Conservation (phyloP, 2,888 invertebrate species). For the Leucoma salicis region DNA sequence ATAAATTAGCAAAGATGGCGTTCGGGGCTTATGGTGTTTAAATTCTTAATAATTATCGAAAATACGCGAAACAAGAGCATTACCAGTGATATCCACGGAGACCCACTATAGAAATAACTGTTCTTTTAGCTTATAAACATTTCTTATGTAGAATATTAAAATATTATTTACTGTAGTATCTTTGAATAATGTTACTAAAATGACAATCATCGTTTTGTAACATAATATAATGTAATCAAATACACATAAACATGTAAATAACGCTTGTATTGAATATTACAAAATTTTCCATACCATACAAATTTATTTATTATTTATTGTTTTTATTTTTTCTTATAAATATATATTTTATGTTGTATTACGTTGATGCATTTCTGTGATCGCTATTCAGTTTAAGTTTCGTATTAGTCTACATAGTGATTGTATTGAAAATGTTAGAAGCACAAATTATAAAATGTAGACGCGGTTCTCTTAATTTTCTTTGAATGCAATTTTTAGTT, state of each 20-base stretch:
- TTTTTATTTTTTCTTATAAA: slow-evolving; percentile 47
- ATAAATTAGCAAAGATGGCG: slow-evolving; percentile 49
- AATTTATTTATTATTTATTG: slow-evolving; percentile 32
- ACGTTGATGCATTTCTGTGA: slow-evolving; percentile 77
- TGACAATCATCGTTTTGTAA: slow-evolving; percentile 75
- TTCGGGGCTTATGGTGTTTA: slow-evolving; percentile 27
- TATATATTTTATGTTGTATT: slow-evolving; percentile 47
- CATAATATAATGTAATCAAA: slow-evolving; percentile 45
- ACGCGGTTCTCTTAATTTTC: slow-evolving; percentile 12
- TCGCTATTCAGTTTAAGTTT: slow-evolving; percentile 62
- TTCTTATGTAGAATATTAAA: slow-evolving; percentile 14
- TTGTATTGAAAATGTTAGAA: slow-evolving; percentile 39
- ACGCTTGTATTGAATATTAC: slow-evolving; percentile 25
- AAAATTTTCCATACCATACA: slow-evolving; percentile 50
- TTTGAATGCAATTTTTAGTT: slow-evolving; percentile 26
- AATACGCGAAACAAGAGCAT: slow-evolving; percentile 6
- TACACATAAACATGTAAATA: slow-evolving; percentile 51
- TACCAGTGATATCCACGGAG: background rate
- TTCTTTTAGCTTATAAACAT: no score
- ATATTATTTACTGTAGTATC: background rate
- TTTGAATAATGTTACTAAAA: slow-evolving; percentile 47
- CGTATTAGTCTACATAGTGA: slow-evolving; percentile 50
- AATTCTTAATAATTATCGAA: slow-evolving; percentile 13
- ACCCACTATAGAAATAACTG: background rate
- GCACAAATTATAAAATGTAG: slow-evolving; percentile 53